Percentiles rank a stretch among this genome's conserved stretches.
These are phyloP conservation scores for Cyphomyrmex costatus DNA, from an alignment of 1,140 invertebrate genomes.

Conservation along the genomic window DNA sequence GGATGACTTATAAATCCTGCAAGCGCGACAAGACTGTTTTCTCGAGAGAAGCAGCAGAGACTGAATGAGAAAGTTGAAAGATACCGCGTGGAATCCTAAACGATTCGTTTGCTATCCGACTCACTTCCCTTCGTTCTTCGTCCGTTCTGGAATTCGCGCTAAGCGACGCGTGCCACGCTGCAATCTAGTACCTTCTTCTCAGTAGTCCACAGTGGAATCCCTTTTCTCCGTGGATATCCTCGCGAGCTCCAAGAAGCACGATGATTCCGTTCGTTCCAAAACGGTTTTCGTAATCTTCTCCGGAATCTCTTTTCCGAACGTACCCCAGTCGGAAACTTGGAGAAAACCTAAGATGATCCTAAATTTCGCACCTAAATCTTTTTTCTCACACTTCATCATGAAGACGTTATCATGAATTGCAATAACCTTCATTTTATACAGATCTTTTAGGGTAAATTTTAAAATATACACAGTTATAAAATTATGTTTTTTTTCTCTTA, in stretches of 20 bases:
- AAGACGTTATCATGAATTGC: constrained; percentile 21
- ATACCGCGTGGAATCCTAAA: constrained; percentile 68
- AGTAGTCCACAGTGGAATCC: constrained; percentile 65
- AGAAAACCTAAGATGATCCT: constrained; percentile 41
- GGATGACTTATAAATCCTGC: constrained; percentile 64
- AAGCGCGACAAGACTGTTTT: constrained; percentile 69
- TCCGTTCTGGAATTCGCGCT: constrained; percentile 70
- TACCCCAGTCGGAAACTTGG: constrained; percentile 1
- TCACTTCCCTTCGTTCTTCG: constrained; percentile 52
- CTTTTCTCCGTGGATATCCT: constrained; percentile 65
- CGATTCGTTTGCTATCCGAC: constrained; percentile 75
- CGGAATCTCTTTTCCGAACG: constrained; percentile 71
- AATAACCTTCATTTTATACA: constrained; percentile 15
- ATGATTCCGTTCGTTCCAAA: constrained; percentile 74
- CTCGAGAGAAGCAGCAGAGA: constrained; percentile 23
- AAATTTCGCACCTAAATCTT: constrained; percentile 33
- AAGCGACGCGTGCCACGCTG: constrained; percentile 76
- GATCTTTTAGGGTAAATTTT: background rate
- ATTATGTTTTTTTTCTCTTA: background rate
- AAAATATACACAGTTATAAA: background rate
- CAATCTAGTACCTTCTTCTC: constrained; percentile 71
- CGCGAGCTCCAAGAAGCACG: constrained; percentile 69
- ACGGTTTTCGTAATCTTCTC: constrained; percentile 75
- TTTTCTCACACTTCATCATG: background rate
- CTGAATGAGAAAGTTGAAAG: constrained; percentile 48